Base-by-base conservation (phyloP, 2,888 invertebrate species). In the Perdita meconis region DNA sequence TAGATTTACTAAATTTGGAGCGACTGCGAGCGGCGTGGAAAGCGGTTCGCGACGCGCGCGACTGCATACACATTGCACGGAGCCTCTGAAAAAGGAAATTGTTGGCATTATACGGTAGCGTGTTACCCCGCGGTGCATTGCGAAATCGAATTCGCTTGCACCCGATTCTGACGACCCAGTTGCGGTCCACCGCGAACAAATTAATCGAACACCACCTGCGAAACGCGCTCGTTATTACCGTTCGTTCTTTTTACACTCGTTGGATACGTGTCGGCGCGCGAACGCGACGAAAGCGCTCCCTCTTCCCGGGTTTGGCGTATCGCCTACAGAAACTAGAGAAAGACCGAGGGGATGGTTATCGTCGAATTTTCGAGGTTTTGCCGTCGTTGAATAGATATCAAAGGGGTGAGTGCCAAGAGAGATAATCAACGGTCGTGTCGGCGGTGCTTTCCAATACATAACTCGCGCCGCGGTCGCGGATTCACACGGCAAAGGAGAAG, bases 61-160 rank as follows among this genome's bases (percentile, higher is more conserved):
- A n/a, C n/a, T n/a, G n/a, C n/a, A n/a, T n/a, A n/a, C n/a, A n/a
- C n/a, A n/a, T n/a, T n/a, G n/a, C n/a, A n/a, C n/a, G n/a, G n/a
- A 8, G 47, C 47, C 2, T 3, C 44, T 77, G 77, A 56, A 73
- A 81, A 81, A 81, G 81, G 78, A 69, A 77, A 73, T 50, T 16
- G 75, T 67, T 57, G 66, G 22, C 71, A 44, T 72, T 80, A 64
- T 19, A 57, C 34, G 24, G 38, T 22, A 26, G 55, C 51, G 67
- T n/a, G 64, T 71, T 71, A 30, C 40, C 53, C 59, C 59, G 19
- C 72, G 34, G 16, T 44, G 26, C 55, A 57, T 81, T 78, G 70
- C 78, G 26, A 78, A 71, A 81, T 80, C 73, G 81, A 78, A 78
- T 78, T 77, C 77, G 72, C 67, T 65, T 63, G 76, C 69, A 63